Conservation (phyloP, 1,140 invertebrate species). For the Telenomus remus region DNA sequence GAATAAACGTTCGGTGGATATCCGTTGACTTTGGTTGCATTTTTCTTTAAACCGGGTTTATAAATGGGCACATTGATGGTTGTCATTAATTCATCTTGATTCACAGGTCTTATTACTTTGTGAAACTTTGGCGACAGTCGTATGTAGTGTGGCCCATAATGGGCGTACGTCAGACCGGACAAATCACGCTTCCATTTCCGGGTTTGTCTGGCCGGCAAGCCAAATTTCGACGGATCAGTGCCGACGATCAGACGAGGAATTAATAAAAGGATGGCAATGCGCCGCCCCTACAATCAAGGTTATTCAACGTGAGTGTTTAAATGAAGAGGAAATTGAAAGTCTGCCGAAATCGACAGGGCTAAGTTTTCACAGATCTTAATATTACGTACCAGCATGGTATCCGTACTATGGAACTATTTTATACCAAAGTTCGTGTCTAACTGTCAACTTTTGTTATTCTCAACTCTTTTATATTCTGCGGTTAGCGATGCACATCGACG, state of each 20-base stretch:
- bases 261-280: conserved; percentile 22
- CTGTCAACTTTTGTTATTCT: conserved; percentile 62
- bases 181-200: conserved; percentile 38
- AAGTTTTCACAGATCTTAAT: conserved; percentile 27
- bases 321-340: neutral
- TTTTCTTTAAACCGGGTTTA: neutral
- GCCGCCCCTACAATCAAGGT: conserved; percentile 43
- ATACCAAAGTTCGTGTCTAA: conserved; percentile 65
- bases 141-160: conserved; percentile 1
- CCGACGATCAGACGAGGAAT: conserved; percentile 21
- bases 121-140: conserved; percentile 6
- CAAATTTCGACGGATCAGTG: conserved; percentile 23
- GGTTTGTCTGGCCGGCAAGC: conserved; percentile 4
- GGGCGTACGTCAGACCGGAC: conserved; percentile 6
- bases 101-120: conserved; percentile 14
- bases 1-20: neutral
- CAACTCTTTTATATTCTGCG: conserved; percentile 73
- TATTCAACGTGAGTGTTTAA: conserved; percentile 2
- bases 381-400: conserved; percentile 70
- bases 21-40: neutral
- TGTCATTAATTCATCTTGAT: neutral
- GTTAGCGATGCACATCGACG: conserved; percentile 70
- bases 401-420: conserved; percentile 58
- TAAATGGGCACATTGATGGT: neutral
- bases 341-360: neutral